Evolutionary conservation across 2,888 invertebrate genomes (phyloP).

Genomic region (Julus scandinavius): DNA sequence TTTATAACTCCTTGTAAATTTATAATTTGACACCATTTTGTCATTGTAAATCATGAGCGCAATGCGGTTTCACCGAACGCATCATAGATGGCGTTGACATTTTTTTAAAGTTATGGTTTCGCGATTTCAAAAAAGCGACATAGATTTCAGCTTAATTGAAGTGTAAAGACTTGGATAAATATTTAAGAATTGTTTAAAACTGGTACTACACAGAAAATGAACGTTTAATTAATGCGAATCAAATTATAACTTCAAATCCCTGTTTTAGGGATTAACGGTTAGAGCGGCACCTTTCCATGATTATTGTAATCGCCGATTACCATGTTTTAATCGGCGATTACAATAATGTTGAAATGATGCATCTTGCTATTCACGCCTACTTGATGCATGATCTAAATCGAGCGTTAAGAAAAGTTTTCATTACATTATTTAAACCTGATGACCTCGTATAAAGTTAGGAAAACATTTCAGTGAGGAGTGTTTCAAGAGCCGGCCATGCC

Average conservation of each 20-base stretch:
- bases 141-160: too few species aligned
- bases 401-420: background rate
- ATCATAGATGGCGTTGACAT: background rate
- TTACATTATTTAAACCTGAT: constrained; percentile 4
- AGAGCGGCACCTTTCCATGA: background rate
- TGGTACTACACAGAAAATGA: background rate
- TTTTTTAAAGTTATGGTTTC: too few species aligned
- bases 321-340: background rate
- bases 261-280: too few species aligned
- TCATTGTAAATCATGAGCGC: background rate
- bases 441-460: background rate
- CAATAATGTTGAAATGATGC: background rate
- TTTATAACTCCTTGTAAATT: background rate
- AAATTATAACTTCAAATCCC: too few species aligned
- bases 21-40: background rate
- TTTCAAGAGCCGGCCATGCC: background rate
- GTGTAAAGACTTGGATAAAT: too few species aligned
- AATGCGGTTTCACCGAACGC: background rate
- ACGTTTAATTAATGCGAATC: too few species aligned
- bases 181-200: background rate
- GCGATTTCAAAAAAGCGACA: too few species aligned
- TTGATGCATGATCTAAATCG: background rate
- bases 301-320: background rate
- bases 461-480: background rate
- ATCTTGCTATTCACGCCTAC: too few species aligned